phyloP scores from a whole-genome alignment of 64 coral and sea anemone species.

The Stylophora pistillata region DNA sequence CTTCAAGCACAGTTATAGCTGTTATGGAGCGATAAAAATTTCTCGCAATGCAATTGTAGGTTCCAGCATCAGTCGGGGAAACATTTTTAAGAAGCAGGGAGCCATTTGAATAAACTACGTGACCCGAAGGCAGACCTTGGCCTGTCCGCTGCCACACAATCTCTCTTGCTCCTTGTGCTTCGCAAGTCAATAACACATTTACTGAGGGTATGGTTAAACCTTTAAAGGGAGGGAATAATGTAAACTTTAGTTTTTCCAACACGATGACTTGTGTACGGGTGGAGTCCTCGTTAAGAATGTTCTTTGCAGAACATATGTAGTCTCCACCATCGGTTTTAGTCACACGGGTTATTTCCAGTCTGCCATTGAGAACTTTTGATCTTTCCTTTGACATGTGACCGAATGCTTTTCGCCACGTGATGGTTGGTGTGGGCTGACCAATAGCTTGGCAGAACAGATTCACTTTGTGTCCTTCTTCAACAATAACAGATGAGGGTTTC shows the following conservation, averaged over 20 bases:
- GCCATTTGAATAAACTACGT: too few species aligned
- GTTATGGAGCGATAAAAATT: slow-evolving; percentile 11
- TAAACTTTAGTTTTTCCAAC: slow-evolving; percentile 17
- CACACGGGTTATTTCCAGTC: background rate
- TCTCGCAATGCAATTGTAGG: too few species aligned
- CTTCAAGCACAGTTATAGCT: too few species aligned
- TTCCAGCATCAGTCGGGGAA: too few species aligned
- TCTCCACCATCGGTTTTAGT: background rate
- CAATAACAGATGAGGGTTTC: slow-evolving; percentile 9
- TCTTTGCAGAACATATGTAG: slow-evolving; percentile 23
- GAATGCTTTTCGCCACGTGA: slow-evolving; percentile 25
- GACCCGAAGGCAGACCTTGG: too few species aligned
- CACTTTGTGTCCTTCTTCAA: slow-evolving; percentile 43
- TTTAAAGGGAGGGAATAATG: background rate
- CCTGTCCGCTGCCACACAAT: background rate
- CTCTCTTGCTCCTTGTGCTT: background rate
- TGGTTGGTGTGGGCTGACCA: slow-evolving; percentile 36
- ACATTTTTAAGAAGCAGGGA: too few species aligned
- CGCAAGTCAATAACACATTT: background rate
- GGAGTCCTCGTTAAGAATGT: background rate
- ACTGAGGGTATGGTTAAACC: background rate
- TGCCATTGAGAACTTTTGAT: background rate
- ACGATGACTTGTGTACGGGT: background rate
- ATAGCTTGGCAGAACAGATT: slow-evolving; percentile 20
- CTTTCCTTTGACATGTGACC: background rate